A percentile compares a stretch with the other conserved stretches of the same genome.
Conservation (phyloP, 1,140 invertebrate species). For the Chlorops oryzae region DNA sequence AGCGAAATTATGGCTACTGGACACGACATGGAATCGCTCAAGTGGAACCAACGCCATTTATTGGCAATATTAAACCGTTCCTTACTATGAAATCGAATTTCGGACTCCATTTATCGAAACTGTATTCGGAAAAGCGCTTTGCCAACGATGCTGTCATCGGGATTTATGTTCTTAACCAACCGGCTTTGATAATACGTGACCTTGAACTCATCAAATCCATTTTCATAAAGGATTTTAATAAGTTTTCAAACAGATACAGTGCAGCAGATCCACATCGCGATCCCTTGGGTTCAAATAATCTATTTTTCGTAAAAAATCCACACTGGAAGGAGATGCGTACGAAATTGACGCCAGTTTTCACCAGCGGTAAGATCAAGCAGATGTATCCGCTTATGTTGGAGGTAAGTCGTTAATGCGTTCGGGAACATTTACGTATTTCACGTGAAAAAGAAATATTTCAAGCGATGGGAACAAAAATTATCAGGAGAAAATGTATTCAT, state of each 20-base stretch:
- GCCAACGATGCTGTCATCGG: slow-evolving; percentile 43
- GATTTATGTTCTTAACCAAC: slow-evolving; percentile 47
- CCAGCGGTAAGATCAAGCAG: slow-evolving; percentile 52
- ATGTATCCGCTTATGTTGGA: slow-evolving; percentile 53
- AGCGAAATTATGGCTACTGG: slow-evolving; percentile 38
- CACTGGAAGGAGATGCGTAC: slow-evolving; percentile 52
- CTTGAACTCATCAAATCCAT: slow-evolving; percentile 51
- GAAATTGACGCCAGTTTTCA: slow-evolving; percentile 54
- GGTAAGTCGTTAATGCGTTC: slow-evolving; percentile 19
- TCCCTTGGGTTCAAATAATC: slow-evolving; percentile 31
- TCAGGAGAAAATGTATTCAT: neutral
- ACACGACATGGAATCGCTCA: slow-evolving; percentile 35
- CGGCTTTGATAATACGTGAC: slow-evolving; percentile 50
- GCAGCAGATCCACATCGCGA: slow-evolving; percentile 32
- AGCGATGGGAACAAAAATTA: no score
- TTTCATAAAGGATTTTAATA: slow-evolving; percentile 50
- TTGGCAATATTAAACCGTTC: slow-evolving; percentile 30
- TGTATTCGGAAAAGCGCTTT: slow-evolving; percentile 30
- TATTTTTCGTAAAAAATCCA: slow-evolving; percentile 35
- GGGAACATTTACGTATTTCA: neutral
- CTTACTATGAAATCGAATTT: slow-evolving; percentile 27
- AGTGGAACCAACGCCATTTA: slow-evolving; percentile 26
- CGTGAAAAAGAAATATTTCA: neutral
- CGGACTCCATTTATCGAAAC: slow-evolving; percentile 26
- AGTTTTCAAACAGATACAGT: slow-evolving; percentile 31